Evolutionary conservation across 2,797 vertebrate genomes (phyloP), one percentile per base, ranked within the genome.

Genomic region (Gymnothorax reevesii): DNA sequence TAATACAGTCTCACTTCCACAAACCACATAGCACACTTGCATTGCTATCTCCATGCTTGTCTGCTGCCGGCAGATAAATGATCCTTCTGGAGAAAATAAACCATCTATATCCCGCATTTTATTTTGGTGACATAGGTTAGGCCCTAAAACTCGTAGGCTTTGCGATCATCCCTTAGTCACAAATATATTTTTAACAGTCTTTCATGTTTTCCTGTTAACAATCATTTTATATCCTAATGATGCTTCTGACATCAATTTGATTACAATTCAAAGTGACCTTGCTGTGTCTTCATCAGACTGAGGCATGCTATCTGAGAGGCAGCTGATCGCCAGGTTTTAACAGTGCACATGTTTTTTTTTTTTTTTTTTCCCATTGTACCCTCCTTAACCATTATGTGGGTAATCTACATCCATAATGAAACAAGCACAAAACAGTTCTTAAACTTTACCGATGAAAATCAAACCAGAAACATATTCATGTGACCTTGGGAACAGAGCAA

Each of bases 401-500:
- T 87, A 88, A 80, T 86, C 25, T 86, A 83, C 79, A 59, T 87
- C 71, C 7, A 57, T 89, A 86, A 69, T 85, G 85, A 92, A 73
- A 33, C 89, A 85, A 86, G 85, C 91, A 88, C 91, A 80, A 60
- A 84, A 87, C 0, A 93, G 90, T 92, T 89, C 90, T 91, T 88
- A 87, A 92, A 92, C 90, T 92, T 89, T 80, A 84, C 90, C 91
- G 91, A 87, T 86, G 91, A 75, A 71, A 57, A 64, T 33, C 57
- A 71, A 69, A 33, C 9, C 5, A 17, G 80, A 87, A 3, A 49
- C 93, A 93, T 95, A 96, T 96, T 95, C 94, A 95, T 92, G 91
- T 95, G 96, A 96, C 95, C 96, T 97, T 96, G 95, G 96, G 90
- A 89, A 90, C 87, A 89, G 90, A 94, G 93, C 33, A 92, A 92